Evolutionary conservation across 1,140 invertebrate species (phyloP), one percentile per base, ranked within the genome.

Genomic region (Amyelois transitella): DNA sequence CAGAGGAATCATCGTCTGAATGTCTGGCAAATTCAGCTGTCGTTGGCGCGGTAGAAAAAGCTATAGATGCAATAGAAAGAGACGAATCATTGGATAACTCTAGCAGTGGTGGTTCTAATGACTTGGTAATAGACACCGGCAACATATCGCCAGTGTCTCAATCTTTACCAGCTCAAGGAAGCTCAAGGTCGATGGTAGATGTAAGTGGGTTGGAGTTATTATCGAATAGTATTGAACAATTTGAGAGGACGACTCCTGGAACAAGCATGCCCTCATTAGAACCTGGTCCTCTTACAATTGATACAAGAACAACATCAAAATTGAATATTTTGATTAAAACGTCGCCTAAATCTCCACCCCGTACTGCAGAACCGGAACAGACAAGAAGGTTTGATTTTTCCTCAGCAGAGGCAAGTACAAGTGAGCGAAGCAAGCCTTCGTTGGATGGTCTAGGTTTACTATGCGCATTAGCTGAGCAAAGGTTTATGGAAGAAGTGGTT

Each of bases 381-480:
- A 75, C 78, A 20, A 68, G 72, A 51, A 77, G 81, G 59, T 89
- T 88, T 54, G 80, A 85, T 18, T 89, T 86, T 61, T 76, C 85
- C 7, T 58, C 64, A 4, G 52, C 61, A 1, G 75, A 84, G 58
- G 47, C 69, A 0, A 64, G 59, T 47, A 63, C 56, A 5, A 58
- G 58, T 58, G 74, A 75, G 21, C 57, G 60, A 25, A 49, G 62
- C 4, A 85, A 85, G 53, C 79, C 74, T 32, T 83, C 88, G 8
- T 89, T 94, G 0, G 93, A 93, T 57, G 94, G 95, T 0, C 81
- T 97, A 18, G 94, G 94, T 53, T 80, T 97, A 19, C 78, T 97
- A 3, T 97, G 96, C 80, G 95, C 95, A 0, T 81, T 97, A 19
- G 96, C 95, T 0, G 95, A 96, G 71, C 95, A 96, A 69, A 90